phyloP scores from a whole-genome alignment of 2,113 vertebrate species.

The Halcyon malimbica region DNA sequence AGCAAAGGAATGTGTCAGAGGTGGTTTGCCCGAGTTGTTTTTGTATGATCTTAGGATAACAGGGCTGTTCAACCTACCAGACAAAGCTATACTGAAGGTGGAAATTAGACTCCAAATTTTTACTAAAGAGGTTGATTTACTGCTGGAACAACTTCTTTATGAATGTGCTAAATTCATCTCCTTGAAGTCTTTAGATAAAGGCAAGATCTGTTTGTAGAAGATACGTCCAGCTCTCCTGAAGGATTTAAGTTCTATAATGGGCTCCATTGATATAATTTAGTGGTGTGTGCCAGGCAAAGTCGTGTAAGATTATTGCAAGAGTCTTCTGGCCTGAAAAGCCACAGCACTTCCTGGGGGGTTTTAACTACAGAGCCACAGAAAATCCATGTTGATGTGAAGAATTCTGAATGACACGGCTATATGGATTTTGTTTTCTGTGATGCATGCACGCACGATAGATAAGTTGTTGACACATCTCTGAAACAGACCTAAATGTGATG shows the following conservation, averaged over 20 bases:
- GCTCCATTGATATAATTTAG: not conserved
- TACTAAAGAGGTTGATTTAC: not conserved
- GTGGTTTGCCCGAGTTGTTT: not conserved
- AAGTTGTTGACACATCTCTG: not conserved
- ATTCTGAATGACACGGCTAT: not conserved
- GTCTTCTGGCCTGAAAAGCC: not conserved
- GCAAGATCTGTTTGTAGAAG: not conserved
- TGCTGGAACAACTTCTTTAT: not conserved
- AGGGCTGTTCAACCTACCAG: not conserved
- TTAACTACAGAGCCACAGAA: not conserved
- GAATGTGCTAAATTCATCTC: not conserved
- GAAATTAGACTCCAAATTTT: not conserved
- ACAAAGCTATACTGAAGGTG: not conserved
- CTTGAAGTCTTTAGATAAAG: not conserved
- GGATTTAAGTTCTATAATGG: not conserved
- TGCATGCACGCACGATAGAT: not conserved
- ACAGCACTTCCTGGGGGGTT: not conserved
- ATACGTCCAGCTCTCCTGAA: not conserved
- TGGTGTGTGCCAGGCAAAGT: not conserved
- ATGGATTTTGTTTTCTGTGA: not conserved
- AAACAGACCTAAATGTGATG: not conserved
- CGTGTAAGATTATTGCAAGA: not conserved
- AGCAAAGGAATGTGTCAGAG: not conserved
- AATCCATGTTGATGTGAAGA: not conserved
- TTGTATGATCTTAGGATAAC: not conserved